These are phyloP conservation scores for Coregonus clupeaformis DNA, from an alignment of 2,113 vertebrate genomes.

Conservation along the genomic window DNA sequence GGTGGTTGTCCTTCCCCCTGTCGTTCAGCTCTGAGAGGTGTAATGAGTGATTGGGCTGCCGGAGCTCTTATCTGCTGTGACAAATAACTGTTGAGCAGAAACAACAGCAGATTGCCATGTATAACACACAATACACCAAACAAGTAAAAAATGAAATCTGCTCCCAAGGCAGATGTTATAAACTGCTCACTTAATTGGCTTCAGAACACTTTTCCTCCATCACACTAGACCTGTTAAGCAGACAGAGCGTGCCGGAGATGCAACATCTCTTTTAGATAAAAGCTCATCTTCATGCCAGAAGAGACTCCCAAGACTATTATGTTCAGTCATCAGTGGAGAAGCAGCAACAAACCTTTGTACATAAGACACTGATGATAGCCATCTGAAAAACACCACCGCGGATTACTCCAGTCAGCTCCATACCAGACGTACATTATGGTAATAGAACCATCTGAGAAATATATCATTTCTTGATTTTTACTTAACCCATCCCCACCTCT, in stretches of 20 bases:
- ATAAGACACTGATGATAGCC: slow-evolving; percentile 52
- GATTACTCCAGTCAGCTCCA: slow-evolving; percentile 50
- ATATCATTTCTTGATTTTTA: slow-evolving; percentile 62
- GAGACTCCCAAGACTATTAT: slow-evolving; percentile 48
- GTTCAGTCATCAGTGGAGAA: slow-evolving; percentile 56
- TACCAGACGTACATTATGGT: slow-evolving; percentile 52
- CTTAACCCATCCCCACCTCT: slow-evolving; percentile 54
- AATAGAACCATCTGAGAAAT: slow-evolving; percentile 55
- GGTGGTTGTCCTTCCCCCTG: slow-evolving; percentile 34
- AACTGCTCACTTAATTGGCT: slow-evolving; percentile 62
- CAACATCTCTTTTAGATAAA: slow-evolving; percentile 54
- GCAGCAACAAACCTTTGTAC: slow-evolving; percentile 53
- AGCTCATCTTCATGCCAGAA: slow-evolving; percentile 52
- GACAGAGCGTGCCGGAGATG: slow-evolving; percentile 46
- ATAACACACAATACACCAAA: slow-evolving; percentile 50
- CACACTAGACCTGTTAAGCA: slow-evolving; percentile 62
- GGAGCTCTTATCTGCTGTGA: slow-evolving; percentile 57
- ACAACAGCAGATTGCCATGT: slow-evolving; percentile 54
- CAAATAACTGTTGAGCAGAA: slow-evolving; percentile 59
- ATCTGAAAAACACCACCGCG: slow-evolving; percentile 41
- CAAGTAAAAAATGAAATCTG: slow-evolving; percentile 46
- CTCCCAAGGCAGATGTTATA: slow-evolving; percentile 59
- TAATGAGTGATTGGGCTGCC: slow-evolving; percentile 43
- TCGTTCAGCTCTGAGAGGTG: slow-evolving; percentile 37
- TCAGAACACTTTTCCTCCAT: slow-evolving; percentile 59